Percentiles rank a stretch among this genome's conserved stretches.
Conservation (phyloP, 1,140 invertebrate genomes). For the Cherax quadricarinatus region DNA sequence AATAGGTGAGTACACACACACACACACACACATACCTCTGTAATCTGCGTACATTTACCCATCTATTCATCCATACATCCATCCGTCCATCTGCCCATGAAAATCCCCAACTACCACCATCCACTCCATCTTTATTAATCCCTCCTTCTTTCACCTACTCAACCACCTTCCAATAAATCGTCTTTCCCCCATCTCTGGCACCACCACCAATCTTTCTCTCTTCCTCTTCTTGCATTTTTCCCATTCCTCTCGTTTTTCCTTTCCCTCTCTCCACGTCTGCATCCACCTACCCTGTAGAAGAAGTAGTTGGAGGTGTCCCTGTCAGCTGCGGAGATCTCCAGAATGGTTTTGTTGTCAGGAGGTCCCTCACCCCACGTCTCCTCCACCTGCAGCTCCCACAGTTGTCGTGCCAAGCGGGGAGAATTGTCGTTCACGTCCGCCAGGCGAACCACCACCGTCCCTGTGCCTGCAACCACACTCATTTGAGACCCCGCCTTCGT, state of each 20-base stretch:
- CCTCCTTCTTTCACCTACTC: background rate
- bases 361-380: conserved; percentile 6
- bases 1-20: too few species aligned
- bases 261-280: background rate
- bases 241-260: background rate
- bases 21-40: background rate
- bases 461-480: too few species aligned
- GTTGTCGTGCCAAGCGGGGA: conserved; percentile 6
- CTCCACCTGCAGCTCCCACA: conserved; percentile 29
- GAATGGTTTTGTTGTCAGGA: background rate
- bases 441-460: conserved; percentile 42
- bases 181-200: background rate
- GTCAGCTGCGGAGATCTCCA: conserved; percentile 6
- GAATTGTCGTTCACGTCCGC: background rate
- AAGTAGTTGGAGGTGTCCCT: conserved; percentile 19
- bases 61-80: too few species aligned
- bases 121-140: background rate
- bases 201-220: background rate
- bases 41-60: too few species aligned
- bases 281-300: conserved; percentile 11
- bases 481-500: too few species aligned
- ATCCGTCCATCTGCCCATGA: too few species aligned
- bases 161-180: background rate
- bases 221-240: too few species aligned
- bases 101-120: background rate